Base-by-base conservation (phyloP, 2,888 invertebrate genomes). In the Cephus pulcher region DNA sequence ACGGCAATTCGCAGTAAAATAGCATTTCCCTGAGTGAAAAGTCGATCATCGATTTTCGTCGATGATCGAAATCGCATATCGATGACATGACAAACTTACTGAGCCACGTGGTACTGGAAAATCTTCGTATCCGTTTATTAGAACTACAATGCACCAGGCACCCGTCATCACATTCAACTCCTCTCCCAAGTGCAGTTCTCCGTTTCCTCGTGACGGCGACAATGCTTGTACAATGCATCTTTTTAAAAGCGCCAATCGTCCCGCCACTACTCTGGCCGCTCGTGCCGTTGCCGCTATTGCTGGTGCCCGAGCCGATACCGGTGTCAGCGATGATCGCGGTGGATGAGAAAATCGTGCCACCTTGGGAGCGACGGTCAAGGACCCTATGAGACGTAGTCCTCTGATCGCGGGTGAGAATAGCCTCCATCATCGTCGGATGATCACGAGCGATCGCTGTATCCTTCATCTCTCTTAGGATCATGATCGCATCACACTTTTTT, bases 341-440 rank as follows among this genome's bases (percentile, higher is more conserved):
- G 81, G 79, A 37, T 34, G 74, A 37, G 30, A 30, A 34, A 37
- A 37, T 74, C 33, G 33, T 34, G 74, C 34, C 74, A 35, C 74
- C 33, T 74, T 74, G 32, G 15, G 71, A 80, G 37, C 85, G 83
- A 74, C 71, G 71, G 71, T 88, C 87, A 68, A 84, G 79, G 30
- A 90, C 86, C 79, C 90, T 81, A 76, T 91, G 91, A 33, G 85
- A 85, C 15, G 91, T 91, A 76, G 90, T 90, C 84, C 91, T 88
- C 81, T 90, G 91, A 81, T 91, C 91, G 71, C 91, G 88, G 2
- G 69, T 80, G 74, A 91, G 82, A 73, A 91, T 90, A 75, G 83
- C 87, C 81, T 89, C 88, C 89, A 91, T 90, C 33, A 80, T 83
- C 77, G 1, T 92, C 93, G 80, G 68, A 76, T 73, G 15, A 33